Base-by-base conservation (phyloP, 2,888 invertebrate species). In the Hedya salicella region DNA sequence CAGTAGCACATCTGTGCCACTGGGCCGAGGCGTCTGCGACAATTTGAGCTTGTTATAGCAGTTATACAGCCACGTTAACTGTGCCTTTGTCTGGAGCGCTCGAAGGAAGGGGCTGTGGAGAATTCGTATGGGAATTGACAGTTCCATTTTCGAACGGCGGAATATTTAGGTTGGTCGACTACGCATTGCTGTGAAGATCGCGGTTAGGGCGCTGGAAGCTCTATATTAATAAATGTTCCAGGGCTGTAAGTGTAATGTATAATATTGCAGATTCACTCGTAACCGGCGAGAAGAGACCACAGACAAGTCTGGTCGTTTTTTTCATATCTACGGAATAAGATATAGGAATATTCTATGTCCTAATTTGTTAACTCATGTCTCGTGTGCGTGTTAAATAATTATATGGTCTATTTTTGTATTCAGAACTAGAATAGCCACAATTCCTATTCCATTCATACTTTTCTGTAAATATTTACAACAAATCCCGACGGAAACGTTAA, bases 1-100 rank as follows among this genome's bases (percentile, higher is more conserved):
- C 78, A 82, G 87, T 86, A 74, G 71, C 68, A 76, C 77, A 90
- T 86, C 75, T 86, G 83, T 89, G 91, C 90, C 88, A 91, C 80
- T 89, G 71, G 85, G 85, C 70, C 89, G 84, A 78, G 80, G 75
- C 81, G 86, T 84, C 88, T 83, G 80, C 74, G 82, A 80, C 87
- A 84, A 87, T 86, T 87, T 86, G 80, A 85, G 80, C 82, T 84
- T 75, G 80, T 83, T 81, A 73, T 71, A 72, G 75, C 56, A 68
- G 66, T 70, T 73, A 70, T 72, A 69, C 14, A 1, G 13, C 62
- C 21, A 52, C 13, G 49, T 17, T 65, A 44, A 46, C 46, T 19
- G 40, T 66, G 25, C 30, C 52, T 30, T 53, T 30, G 30, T 11
- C n/a, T 25, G 44, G 9, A n/a, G 19, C 42, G 50, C 42, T 44